These are phyloP conservation scores for Lampris megalopsis DNA, from an alignment of 2,113 vertebrate species.

Conservation along the genomic window DNA sequence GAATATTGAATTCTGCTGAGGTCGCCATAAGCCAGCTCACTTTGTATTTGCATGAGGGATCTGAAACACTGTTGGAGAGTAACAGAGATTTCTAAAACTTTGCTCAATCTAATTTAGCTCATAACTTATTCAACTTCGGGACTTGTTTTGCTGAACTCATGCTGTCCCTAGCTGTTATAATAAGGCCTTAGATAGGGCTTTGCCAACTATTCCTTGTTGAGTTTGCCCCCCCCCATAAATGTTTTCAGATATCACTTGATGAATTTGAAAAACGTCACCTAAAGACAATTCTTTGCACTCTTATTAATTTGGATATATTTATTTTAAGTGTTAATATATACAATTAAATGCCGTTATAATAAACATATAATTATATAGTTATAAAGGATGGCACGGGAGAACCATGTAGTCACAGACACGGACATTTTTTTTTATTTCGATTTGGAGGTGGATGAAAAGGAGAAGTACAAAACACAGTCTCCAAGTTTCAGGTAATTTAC, in stretches of 20 bases:
- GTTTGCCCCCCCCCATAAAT: constrained; percentile 35
- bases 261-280: constrained; percentile 31
- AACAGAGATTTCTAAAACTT: constrained; percentile 57
- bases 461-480: constrained; percentile 12
- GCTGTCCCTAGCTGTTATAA: constrained; percentile 48
- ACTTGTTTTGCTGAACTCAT: constrained; percentile 65
- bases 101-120: constrained; percentile 60
- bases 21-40: constrained; percentile 48
- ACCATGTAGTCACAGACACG: constrained; percentile 1
- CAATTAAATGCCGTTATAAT: constrained; percentile 22
- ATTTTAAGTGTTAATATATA: constrained; percentile 57
- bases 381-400: constrained; percentile 8
- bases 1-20: constrained; percentile 72
- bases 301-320: constrained; percentile 41
- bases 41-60: constrained; percentile 59
- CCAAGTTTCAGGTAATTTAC: constrained; percentile 17
- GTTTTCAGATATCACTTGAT: constrained; percentile 35
- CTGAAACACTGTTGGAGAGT: constrained; percentile 40
- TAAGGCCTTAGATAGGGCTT: constrained; percentile 32
- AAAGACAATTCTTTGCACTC: constrained; percentile 25
- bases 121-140: constrained; percentile 65
- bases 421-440: background rate
- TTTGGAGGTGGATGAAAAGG: constrained; percentile 22
- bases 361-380: too few species aligned
- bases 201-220: constrained; percentile 50